These are phyloP conservation scores for Scatophagus argus DNA, from an alignment of 2,113 vertebrate genomes.

Conservation along the genomic window DNA sequence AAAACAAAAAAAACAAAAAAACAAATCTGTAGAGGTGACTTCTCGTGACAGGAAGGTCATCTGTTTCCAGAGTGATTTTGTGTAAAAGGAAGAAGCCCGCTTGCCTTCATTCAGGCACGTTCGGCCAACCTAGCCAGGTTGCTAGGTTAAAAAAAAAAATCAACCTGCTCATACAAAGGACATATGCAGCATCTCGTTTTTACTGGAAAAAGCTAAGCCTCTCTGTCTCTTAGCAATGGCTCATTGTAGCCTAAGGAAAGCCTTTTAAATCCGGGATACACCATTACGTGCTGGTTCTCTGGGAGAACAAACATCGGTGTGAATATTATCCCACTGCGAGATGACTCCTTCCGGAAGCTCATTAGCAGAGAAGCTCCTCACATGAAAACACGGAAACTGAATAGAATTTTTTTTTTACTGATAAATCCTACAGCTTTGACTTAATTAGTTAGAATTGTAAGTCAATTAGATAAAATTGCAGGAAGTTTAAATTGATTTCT, in stretches of 20 bases:
- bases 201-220: not conserved
- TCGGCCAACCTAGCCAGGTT: not conserved
- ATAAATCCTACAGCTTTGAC: not conserved
- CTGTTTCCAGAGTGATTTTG: not conserved
- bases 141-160: not conserved
- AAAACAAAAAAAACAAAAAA: too few species aligned
- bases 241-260: not conserved
- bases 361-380: conserved; percentile 6
- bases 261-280: not conserved
- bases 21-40: not conserved
- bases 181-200: too few species aligned
- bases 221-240: not conserved
- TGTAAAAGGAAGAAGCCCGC: too few species aligned
- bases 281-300: too few species aligned
- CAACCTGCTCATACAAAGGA: not conserved
- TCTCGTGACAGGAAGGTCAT: not conserved
- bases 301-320: not conserved
- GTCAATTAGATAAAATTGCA: not conserved
- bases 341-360: not conserved
- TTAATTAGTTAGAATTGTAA: not conserved
- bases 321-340: not conserved
- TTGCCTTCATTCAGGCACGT: not conserved
- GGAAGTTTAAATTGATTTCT: not conserved
- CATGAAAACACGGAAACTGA: not conserved
- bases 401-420: not conserved